These are phyloP conservation scores for Spodoptera frugiperda DNA, from an alignment of 1,140 invertebrate species.

Conservation along the genomic window DNA sequence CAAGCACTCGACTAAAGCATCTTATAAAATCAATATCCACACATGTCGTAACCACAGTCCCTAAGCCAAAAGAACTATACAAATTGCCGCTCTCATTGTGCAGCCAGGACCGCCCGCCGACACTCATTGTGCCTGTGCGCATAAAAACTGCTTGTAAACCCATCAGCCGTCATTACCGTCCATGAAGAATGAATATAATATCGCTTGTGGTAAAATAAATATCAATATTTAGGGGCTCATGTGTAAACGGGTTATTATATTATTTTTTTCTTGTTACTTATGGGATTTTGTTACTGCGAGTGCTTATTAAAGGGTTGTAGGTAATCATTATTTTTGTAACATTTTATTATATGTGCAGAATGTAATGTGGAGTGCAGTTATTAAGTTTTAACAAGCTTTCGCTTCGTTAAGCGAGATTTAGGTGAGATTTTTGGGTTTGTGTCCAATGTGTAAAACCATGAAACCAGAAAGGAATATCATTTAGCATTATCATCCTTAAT, in stretches of 20 bases:
- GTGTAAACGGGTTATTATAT: slow-evolving; percentile 47
- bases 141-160: slow-evolving; percentile 31
- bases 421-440: no score
- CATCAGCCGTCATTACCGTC: slow-evolving; percentile 41
- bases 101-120: slow-evolving; percentile 22
- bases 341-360: no score
- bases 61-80: slow-evolving; percentile 17
- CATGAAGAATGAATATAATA: slow-evolving; percentile 47
- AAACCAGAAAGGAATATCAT: no score
- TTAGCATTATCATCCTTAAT: no score
- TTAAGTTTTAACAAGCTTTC: no score
- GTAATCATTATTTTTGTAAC: no score
- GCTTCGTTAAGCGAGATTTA: no score
- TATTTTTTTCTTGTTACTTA: slow-evolving; percentile 2
- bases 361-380: no score
- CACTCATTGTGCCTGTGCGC: slow-evolving; percentile 6
- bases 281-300: neutral
- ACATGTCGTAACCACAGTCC: slow-evolving; percentile 7
- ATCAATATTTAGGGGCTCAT: slow-evolving; percentile 37
- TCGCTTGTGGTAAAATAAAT: slow-evolving; percentile 46
- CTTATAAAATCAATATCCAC: slow-evolving; percentile 29
- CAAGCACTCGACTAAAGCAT: neutral
- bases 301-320: no score
- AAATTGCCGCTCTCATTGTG: slow-evolving; percentile 47
- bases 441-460: no score